Conservation (phyloP, 2,888 invertebrate species). For the Rhamnusium bicolor region DNA sequence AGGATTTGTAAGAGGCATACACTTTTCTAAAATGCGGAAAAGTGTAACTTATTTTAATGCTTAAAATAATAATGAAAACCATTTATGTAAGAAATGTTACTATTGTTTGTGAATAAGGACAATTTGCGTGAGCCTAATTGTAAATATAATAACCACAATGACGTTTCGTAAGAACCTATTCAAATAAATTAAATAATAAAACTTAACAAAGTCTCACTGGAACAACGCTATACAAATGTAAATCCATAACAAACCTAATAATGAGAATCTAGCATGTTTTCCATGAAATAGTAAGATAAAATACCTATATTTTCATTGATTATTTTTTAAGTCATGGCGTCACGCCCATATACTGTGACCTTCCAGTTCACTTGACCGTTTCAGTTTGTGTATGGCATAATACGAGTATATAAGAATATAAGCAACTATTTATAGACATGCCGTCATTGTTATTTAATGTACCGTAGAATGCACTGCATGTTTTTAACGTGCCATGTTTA, state of each 20-base stretch:
- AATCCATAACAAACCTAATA: background rate
- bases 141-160: background rate
- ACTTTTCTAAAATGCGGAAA: background rate
- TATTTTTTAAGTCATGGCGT: slow-evolving; percentile 8
- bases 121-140: background rate
- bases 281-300: background rate
- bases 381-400: slow-evolving; percentile 47
- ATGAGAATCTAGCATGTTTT: slow-evolving; percentile 8
- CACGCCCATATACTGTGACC: slow-evolving; percentile 54
- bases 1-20: background rate
- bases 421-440: slow-evolving; percentile 63
- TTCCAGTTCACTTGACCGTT: slow-evolving; percentile 58
- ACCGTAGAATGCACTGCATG: slow-evolving; percentile 16
- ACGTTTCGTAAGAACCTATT: background rate
- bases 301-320: background rate
- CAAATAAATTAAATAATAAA: background rate
- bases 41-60: background rate
- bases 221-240: background rate
- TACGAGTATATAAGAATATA: too few species aligned
- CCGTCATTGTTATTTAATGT: slow-evolving; percentile 62
- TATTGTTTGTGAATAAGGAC: too few species aligned
- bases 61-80: background rate
- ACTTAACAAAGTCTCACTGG: background rate
- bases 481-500: slow-evolving; percentile 10
- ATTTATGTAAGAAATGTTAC: background rate